A percentile compares a stretch with the other conserved stretches of the same genome.
Conservation (phyloP, 2,113 vertebrate genomes). For the Eira barbara region DNA sequence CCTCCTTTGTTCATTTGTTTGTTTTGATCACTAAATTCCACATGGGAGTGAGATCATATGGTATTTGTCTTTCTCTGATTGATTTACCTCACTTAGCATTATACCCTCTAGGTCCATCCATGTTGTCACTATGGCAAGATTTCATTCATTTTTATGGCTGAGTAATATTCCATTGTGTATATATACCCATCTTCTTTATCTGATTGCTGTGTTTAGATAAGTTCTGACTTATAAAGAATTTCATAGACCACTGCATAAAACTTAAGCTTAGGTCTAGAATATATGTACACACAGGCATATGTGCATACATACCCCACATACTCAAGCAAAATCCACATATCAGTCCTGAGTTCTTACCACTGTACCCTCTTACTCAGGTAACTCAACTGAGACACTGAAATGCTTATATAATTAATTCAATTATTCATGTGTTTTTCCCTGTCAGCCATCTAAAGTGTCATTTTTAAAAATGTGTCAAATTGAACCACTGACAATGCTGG, state of each 20-base stretch:
- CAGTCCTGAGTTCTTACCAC: background rate
- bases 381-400: slow-evolving; percentile 4
- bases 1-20: background rate
- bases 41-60: background rate
- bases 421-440: background rate
- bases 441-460: background rate
- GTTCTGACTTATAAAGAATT: background rate
- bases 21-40: background rate
- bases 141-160: background rate
- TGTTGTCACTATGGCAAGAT: background rate
- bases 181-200: background rate
- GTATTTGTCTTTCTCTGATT: background rate
- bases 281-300: background rate
- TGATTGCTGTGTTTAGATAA: background rate
- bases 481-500: background rate
- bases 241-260: background rate
- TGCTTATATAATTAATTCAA: background rate
- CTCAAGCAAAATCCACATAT: background rate
- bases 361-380: background rate
- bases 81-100: background rate
- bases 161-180: background rate
- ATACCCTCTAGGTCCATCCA: background rate
- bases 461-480: background rate
- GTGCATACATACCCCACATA: background rate
- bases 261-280: background rate